phyloP scores from a whole-genome alignment of 2,888 invertebrate species.

The Yponomeuta plumbellus region DNA sequence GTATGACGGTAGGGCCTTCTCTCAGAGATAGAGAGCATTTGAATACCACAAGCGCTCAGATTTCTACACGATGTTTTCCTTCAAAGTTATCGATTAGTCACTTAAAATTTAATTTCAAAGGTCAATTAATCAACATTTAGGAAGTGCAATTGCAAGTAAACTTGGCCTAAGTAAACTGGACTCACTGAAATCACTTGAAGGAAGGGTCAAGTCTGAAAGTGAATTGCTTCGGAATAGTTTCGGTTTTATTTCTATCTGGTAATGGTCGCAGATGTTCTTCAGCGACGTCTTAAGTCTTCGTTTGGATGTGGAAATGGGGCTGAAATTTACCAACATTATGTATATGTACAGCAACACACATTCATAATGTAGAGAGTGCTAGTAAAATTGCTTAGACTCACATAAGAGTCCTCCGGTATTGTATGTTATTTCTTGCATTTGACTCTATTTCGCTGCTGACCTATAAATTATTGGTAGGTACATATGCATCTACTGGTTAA shows the following conservation, averaged over 20 bases:
- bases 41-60: too few species aligned
- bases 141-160: too few species aligned
- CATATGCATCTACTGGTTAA: neutral
- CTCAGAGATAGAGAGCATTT: too few species aligned
- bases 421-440: constrained; percentile 37
- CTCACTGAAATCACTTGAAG: constrained; percentile 59
- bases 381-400: neutral
- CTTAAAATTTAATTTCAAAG: too few species aligned
- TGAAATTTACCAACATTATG: constrained; percentile 15
- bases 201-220: constrained; percentile 51
- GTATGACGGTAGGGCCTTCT: too few species aligned
- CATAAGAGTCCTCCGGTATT: neutral
- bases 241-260: constrained; percentile 63
- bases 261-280: constrained; percentile 51
- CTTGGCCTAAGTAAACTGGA: neutral
- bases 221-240: constrained; percentile 55
- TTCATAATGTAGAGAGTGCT: neutral
- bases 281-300: constrained; percentile 37
- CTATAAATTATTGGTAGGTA: constrained; percentile 28
- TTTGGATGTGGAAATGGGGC: constrained; percentile 33
- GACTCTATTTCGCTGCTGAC: constrained; percentile 45
- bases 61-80: too few species aligned
- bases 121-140: too few species aligned
- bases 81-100: too few species aligned
- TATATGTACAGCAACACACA: neutral